Evolutionary conservation across 1,140 invertebrate genomes (phyloP), one percentile per base, ranked within the genome.

Genomic region (Riptortus pedestris): DNA sequence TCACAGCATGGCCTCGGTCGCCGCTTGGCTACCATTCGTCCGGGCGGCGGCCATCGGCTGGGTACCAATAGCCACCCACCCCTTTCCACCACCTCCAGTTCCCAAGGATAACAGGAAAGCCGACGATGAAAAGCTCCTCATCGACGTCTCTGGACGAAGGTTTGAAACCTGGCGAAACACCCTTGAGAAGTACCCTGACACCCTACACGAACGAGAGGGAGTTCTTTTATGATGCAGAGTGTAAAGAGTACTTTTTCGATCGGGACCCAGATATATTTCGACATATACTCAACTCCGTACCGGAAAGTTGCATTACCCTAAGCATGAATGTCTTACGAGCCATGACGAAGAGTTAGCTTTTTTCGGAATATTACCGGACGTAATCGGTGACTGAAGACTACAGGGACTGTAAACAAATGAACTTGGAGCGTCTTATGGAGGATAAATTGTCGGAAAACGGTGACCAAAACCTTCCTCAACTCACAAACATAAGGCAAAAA

Each of bases 161-260:
- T 99, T 99, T 77, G 96, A 99, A 78, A 98, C 95, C 31, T 99
- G 96, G 96, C 81, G 94, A 61, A 98, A 98, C 76, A 99, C 96
- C 12, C 80, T 99, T 24, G 96, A 99, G 73, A 98, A 98, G 75
- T 99, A 98, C 78, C 96, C 97, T 7, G 96, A 99, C 76, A 98
- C 96, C 20, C 77, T 99, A 62, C 82, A 97, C 93, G 26, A 94
- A 95, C 75, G 96, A 99, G 78, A 83, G 93, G 57, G 97, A 99
- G 74, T 99, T 98, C 79, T 99, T 99, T 77, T 99, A 93, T 77
- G 96, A 99, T 74, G 96, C 99, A 75, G 94, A 97, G 72, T 86
- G 85, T 70, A 90, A 92, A 71, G 96, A 99, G 76, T 99, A 99
- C 77, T 99, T 99, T 80, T 99, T 99, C 78, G 97, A 99, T 77